Conservation (phyloP, 2,888 invertebrate species). For the Iselma pallidipennis region DNA sequence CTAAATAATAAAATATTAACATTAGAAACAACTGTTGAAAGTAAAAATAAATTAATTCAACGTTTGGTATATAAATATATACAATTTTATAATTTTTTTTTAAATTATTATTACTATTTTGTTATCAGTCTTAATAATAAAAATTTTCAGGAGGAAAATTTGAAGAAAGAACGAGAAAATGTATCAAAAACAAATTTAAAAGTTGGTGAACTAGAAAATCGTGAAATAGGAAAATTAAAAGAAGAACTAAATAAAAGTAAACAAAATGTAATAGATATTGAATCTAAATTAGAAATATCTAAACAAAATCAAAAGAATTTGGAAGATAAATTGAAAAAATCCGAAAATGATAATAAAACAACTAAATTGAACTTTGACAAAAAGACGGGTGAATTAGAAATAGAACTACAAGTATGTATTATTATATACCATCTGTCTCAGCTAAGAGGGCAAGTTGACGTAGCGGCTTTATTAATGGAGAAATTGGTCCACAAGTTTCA, state of each 20-base stretch:
- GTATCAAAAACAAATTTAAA: slow-evolving; percentile 48
- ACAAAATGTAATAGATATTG: slow-evolving; percentile 43
- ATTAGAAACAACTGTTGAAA: slow-evolving; percentile 62
- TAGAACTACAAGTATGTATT: slow-evolving; percentile 46
- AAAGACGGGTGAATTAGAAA: slow-evolving; percentile 55
- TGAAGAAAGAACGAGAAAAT: slow-evolving; percentile 58
- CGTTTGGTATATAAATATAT: slow-evolving; percentile 63
- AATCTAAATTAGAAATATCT: slow-evolving; percentile 49
- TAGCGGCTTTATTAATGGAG: too few species aligned
- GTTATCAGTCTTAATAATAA: not conserved
- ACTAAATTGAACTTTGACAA: slow-evolving; percentile 68
- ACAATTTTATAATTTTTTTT: too few species aligned
- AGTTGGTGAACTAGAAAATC: slow-evolving; percentile 39
- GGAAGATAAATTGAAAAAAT: slow-evolving; percentile 63
- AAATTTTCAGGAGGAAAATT: slow-evolving; percentile 55
- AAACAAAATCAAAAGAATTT: slow-evolving; percentile 41
- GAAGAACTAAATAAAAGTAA: slow-evolving; percentile 47
- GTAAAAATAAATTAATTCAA: slow-evolving; percentile 65
- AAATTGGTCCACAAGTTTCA: too few species aligned
- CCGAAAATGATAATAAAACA: slow-evolving; percentile 65
- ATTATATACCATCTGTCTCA: slow-evolving; percentile 1
- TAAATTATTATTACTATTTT: too few species aligned
- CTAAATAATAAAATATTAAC: slow-evolving; percentile 64
- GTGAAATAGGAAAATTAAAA: slow-evolving; percentile 46
- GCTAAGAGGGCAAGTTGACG: too few species aligned